Conservation (phyloP, 2,113 vertebrate genomes). For the Ptilonorhynchus violaceus region DNA sequence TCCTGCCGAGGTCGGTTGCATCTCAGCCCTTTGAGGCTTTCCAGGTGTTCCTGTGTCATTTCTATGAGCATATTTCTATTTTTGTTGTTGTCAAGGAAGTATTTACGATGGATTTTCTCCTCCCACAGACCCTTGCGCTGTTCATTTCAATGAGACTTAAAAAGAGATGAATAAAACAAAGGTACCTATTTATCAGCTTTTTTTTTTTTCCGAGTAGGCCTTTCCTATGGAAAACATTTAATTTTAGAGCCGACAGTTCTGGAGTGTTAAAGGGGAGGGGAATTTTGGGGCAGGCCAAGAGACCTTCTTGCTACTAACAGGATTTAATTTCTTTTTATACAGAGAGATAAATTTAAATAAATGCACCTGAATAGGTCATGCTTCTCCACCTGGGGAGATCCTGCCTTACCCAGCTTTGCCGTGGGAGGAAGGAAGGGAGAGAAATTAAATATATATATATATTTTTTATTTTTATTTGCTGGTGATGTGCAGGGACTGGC, state of each 20-base stretch:
- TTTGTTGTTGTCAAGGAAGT: slow-evolving; percentile 60
- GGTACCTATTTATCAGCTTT: slow-evolving; percentile 20
- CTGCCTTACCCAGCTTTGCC: background rate
- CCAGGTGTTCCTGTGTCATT: slow-evolving; percentile 43
- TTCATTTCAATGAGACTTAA: slow-evolving; percentile 51
- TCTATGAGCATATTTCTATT: slow-evolving; percentile 43
- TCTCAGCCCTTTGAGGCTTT: background rate
- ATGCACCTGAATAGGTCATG: background rate
- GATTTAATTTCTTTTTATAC: background rate
- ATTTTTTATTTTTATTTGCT: background rate
- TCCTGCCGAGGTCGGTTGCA: background rate
- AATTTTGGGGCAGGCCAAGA: background rate
- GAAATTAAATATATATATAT: background rate
- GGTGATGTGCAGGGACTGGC: background rate
- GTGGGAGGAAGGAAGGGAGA: background rate
- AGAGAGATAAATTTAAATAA: background rate
- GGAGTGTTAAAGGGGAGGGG: background rate
- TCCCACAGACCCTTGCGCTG: slow-evolving; percentile 50
- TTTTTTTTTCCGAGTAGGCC: background rate
- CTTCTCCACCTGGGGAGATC: background rate
- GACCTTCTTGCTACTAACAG: background rate
- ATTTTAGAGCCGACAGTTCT: background rate
- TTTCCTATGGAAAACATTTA: slow-evolving; percentile 28
- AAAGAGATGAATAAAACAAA: slow-evolving; percentile 65
- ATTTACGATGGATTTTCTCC: slow-evolving; percentile 3